Evolutionary conservation across 2,797 vertebrate genomes (phyloP), one percentile per base, ranked within the genome.

Genomic region (Hippopotamyrus pictus): DNA sequence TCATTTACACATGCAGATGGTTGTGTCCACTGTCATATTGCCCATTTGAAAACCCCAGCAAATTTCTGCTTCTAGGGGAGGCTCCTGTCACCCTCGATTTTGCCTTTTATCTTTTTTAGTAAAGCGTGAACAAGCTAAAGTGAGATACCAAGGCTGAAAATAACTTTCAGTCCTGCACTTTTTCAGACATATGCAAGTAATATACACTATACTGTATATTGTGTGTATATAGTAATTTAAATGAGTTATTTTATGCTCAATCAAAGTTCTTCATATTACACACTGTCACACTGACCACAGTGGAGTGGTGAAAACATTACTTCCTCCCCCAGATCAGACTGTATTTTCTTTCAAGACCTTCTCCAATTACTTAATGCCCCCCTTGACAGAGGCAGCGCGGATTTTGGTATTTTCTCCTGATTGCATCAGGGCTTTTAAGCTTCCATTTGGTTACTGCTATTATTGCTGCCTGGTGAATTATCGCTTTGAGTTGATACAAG

Each of bases 331-430:
- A 12, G 19, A 82, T 50, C 46, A 37, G 88, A 19, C 17, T 54
- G 62, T n/a, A 89, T 85, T 89, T 89, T 57, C 22, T n/a, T 57
- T 51, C 14, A 91, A 90, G 82, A 83, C 69, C 89, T 90, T 76
- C 82, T 89, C 33, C 87, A 89, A 89, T 93, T 90, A 91, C 88
- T 90, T 89, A 91, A 90, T 89, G 89, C 88, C 86, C 83, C 87
- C 69, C 51, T 37, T 86, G 82, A 88, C 69, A 90, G 89, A 88
- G 88, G 84, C 85, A 50, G 33, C 19, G 3, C 65, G 25, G 85
- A 89, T 90, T 86, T 25, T 25, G 37, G 37, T 69, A 65, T 89
- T 79, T 87, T 87, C 44, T 88, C 76, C 41, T 79, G 65, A 86
- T 88, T 87, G 44, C 46, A 89, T 87, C 54, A 65, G 65, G 53